Evolutionary conservation across 2,888 invertebrate species (phyloP).

Genomic region (Dysmachus trigonus): DNA sequence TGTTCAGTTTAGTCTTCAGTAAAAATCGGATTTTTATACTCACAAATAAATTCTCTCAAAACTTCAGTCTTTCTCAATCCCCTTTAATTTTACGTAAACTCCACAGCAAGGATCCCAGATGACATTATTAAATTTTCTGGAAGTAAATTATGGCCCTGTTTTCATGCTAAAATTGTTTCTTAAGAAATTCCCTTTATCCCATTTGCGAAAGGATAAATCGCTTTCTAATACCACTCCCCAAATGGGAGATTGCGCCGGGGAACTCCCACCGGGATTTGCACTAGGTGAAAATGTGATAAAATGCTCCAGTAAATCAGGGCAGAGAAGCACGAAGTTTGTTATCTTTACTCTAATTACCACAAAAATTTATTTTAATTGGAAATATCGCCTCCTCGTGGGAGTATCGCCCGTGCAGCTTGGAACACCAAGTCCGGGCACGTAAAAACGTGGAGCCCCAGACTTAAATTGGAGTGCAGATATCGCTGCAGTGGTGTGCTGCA

Average conservation of each 20-base stretch:
- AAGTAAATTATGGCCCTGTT: conserved; percentile 3
- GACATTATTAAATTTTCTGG: conserved; percentile 5
- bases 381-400: not conserved
- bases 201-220: conserved; percentile 21
- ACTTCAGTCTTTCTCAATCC: not conserved
- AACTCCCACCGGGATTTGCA: not conserved
- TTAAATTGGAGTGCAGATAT: conserved; percentile 33
- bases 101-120: not conserved
- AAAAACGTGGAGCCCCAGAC: not conserved
- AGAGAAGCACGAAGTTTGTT: conserved; percentile 33
- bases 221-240: conserved; percentile 8
- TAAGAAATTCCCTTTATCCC: not conserved
- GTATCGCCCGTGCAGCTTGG: not conserved
- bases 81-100: not conserved
- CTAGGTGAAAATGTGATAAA: conserved; percentile 35
- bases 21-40: not conserved
- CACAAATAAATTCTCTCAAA: not conserved
- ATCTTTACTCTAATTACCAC: conserved; percentile 38
- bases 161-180: not conserved
- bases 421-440: not conserved
- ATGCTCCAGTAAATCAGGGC: conserved; percentile 25
- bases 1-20: not conserved
- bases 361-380: conserved; percentile 44
- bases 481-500: conserved; percentile 14
- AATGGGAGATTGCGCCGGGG: not conserved